Evolutionary conservation across 2,888 invertebrate genomes (phyloP), one percentile per base, ranked within the genome.

Genomic region (Sarcophaga caerulescens): DNA sequence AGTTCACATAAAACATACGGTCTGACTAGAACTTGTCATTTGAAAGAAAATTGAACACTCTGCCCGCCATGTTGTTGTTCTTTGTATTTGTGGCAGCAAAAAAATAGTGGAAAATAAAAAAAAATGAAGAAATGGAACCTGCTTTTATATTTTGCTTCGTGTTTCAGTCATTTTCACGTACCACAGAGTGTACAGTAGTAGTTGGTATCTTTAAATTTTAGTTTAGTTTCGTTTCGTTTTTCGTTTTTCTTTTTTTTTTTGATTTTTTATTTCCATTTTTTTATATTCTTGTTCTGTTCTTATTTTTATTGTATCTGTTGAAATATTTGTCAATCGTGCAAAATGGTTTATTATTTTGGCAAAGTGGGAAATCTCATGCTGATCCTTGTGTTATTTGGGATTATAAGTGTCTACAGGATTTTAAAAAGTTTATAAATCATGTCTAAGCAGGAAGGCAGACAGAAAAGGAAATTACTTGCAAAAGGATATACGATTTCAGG

Each of bases 1-100:
- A 78, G 78, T 81, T 78, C 70, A 81, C 75, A 81, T 85, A 79
- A 85, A 85, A 85, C 85, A 82, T 82, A 71, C 52, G 35, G 14
- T 52, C 52, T 78, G 82, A 82, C 81, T 78, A 85, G 74, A 81
- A 75, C 65, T 81, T 81, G 78, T 81, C 78, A 85, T 85, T 35
- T 81, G 78, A 47, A 75, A 81, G 69, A 70, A 82, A 75, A 85
- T 85, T 78, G 84, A 74, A 84, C 82, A 68, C 52, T 19, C 4
- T 44, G 11, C 44, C 5, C 82, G 60, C 52, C 23, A 17, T 71
- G 8, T 59, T 10, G 8, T 70, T 66, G 47, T 47, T 21, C 1
- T 75, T 76, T 62, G 0, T 52, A 11, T 65, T 44, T 25, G 17
- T 75, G 62, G 11, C 17, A 21, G 57, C 69, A 62, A 57, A 57